Conservation (phyloP, 1,140 invertebrate genomes). For the Brachionus manjavacas region DNA sequence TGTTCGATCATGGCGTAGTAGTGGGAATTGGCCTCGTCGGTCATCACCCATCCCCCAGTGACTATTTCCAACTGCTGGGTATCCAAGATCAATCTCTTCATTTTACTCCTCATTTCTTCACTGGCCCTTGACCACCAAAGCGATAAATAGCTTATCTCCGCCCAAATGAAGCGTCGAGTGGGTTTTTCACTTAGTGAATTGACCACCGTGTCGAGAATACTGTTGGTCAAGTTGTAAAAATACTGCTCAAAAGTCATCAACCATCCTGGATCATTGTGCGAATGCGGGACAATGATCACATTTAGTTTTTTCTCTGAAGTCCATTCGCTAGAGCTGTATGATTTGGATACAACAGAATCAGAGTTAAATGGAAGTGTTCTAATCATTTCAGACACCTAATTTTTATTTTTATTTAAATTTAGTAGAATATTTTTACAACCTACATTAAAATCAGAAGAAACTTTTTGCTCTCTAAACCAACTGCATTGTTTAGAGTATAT, state of each 20-base stretch:
- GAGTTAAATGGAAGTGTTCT: constrained; percentile 59
- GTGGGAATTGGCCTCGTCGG: constrained; percentile 88
- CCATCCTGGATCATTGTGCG: constrained; percentile 91
- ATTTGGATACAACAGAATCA: constrained; percentile 53
- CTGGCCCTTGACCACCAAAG: constrained; percentile 82
- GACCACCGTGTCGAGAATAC: constrained; percentile 84
- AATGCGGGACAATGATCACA: constrained; percentile 64
- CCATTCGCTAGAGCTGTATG: background rate
- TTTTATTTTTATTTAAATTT: background rate
- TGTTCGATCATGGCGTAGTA: constrained; percentile 91
- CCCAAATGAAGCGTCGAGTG: constrained; percentile 89
- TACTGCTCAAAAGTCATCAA: constrained; percentile 91
- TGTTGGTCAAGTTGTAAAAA: constrained; percentile 75
- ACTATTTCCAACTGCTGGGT: constrained; percentile 87
- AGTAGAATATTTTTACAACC: background rate
- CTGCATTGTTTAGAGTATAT: background rate
- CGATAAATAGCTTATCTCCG: constrained; percentile 86
- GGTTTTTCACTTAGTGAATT: constrained; percentile 72
- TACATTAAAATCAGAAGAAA: background rate
- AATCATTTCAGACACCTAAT: background rate
- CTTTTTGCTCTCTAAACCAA: background rate
- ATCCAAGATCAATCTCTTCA: constrained; percentile 72
- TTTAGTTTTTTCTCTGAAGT: constrained; percentile 44
- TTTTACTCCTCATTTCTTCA: constrained; percentile 64
- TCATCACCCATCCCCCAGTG: constrained; percentile 98